Base-by-base conservation (phyloP, 2,797 vertebrate genomes). In the Mus minutoides region DNA sequence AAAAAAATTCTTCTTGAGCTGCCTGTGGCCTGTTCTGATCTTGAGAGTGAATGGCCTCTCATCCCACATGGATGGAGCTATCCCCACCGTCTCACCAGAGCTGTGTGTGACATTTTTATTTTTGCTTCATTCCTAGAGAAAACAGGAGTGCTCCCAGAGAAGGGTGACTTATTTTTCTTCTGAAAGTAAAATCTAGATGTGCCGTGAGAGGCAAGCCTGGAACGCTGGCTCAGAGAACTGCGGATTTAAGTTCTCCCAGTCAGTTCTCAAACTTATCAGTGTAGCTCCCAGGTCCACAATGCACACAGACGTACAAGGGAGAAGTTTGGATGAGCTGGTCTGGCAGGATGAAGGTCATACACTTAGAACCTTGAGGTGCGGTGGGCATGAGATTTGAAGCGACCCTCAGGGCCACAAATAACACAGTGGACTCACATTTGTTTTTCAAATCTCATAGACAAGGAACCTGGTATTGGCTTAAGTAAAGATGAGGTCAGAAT, bases 321-420 rank as follows among this genome's bases (percentile, higher is more conserved):
- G 46, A 9, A 0, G 0, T 31, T 62, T 8, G 77, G 40, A 13
- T 10, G 5, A 26, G 4, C 34, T 22, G 3, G 34, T 54, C 46
- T 5, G 22, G 26, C 26, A 46, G 21, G 49, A 46, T 2, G 43
- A 84, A 21, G 76, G 0, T 12, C 21, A 76, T 0, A 0, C 3
- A 3, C 6, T 2, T 0, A 26, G 43, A 43, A 6, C 52, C 22
- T 19, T 2, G 29, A 13, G 3, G 3, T 0, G 0, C 2, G 4
- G 0, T 1, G 5, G 12, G 12, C 10, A 4, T 2, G 31, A 4
- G 6, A 37, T 7, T 0, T 46, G 62, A 21, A 40, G 79, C 16
- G 1, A 4, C 11, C 71, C 40, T 12, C 19, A 17, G 40, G 56
- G 2, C 43, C 40, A 82, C 64, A 0, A 0, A 17, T 1, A 3